phyloP scores from a whole-genome alignment of 2,113 vertebrate genomes.

The Alces alces region DNA sequence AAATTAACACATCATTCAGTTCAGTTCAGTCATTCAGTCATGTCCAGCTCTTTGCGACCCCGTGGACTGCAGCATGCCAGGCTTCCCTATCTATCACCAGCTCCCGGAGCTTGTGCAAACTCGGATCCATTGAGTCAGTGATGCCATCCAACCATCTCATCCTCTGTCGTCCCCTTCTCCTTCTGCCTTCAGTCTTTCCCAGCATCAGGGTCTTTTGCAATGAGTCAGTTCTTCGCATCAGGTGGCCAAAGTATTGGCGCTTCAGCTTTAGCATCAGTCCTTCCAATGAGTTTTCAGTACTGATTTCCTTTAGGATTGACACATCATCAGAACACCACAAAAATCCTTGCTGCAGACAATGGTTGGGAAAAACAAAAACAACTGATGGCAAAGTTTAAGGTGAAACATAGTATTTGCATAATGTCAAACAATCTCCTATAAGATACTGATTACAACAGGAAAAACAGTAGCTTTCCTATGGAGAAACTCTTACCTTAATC shows the following conservation, averaged over 20 bases:
- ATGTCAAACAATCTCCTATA: not conserved
- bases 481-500: not conserved
- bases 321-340: not conserved
- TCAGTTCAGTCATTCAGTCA: not conserved
- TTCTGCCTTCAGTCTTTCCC: not conserved
- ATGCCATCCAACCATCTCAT: not conserved
- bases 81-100: not conserved
- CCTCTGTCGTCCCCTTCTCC: not conserved
- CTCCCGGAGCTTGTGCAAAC: accelerated
- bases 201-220: not conserved
- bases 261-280: not conserved
- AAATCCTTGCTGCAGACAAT: not conserved
- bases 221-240: not conserved
- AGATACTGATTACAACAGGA: not conserved
- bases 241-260: not conserved
- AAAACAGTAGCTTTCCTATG: not conserved
- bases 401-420: not conserved
- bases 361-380: not conserved
- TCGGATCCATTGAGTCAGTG: not conserved
- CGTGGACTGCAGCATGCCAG: not conserved
- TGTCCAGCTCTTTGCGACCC: not conserved
- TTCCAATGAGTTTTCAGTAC: not conserved
- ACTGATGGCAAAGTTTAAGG: not conserved
- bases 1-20: not conserved
- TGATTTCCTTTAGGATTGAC: not conserved